Percentiles rank a stretch among this genome's conserved stretches.
phyloP scores from a whole-genome alignment of 35 echinoderm and acorn worm species.

The Lytechinus pictus region DNA sequence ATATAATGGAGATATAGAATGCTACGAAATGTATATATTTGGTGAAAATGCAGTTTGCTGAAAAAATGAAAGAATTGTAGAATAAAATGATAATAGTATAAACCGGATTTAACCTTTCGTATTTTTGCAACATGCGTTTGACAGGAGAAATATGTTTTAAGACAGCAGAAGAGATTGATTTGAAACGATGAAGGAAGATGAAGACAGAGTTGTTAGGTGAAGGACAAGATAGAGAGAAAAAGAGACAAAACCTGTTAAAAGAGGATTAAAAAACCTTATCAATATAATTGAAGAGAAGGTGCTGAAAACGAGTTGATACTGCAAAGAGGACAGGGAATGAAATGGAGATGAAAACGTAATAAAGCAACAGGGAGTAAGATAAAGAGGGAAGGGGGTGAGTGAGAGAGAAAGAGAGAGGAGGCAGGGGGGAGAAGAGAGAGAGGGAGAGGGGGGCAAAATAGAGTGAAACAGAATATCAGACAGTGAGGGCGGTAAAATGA shows the following conservation, averaged over 20 bases:
- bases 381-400: no score
- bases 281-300: no score
- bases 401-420: not conserved
- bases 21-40: slow-evolving; percentile 25
- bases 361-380: not conserved
- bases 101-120: not conserved
- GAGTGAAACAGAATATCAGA: not conserved
- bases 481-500: not conserved
- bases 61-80: slow-evolving; percentile 16
- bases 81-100: slow-evolving; percentile 21
- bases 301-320: no score
- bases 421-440: not conserved
- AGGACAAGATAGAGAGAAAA: no score
- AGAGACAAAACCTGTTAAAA: no score
- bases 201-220: not conserved
- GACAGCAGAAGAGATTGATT: no score
- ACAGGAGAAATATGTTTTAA: not conserved
- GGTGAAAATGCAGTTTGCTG: slow-evolving; percentile 26
- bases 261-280: no score
- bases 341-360: not conserved
- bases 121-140: not conserved
- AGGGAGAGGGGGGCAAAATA: not conserved
- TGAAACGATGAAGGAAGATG: no score
- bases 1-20: slow-evolving; percentile 1
- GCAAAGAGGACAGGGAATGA: not conserved